These are phyloP conservation scores for Lagodon rhomboides DNA, from an alignment of 2,797 vertebrate species.

Conservation along the genomic window DNA sequence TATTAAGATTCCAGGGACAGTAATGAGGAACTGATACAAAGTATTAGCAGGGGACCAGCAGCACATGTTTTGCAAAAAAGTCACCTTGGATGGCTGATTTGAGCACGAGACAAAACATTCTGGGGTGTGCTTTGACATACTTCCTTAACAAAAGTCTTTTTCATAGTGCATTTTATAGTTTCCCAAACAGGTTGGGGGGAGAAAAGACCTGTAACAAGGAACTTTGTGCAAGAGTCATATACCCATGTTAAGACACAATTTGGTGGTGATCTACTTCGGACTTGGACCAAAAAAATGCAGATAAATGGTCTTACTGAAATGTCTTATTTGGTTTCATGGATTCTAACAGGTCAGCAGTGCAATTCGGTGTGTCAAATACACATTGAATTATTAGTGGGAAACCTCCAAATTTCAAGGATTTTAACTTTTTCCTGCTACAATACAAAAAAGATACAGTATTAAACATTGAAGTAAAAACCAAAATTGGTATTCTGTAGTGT, in stretches of 20 bases:
- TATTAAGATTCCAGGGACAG: constrained; percentile 82
- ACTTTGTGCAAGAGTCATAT: constrained; percentile 82
- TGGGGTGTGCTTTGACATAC: constrained; percentile 76
- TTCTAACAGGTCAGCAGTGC: constrained; percentile 73
- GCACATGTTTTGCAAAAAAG: constrained; percentile 75
- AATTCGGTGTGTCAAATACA: constrained; percentile 61
- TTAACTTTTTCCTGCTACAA: constrained; percentile 48
- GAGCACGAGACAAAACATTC: constrained; percentile 75
- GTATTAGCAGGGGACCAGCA: constrained; percentile 80
- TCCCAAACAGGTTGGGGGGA: constrained; percentile 63
- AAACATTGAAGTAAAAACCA: constrained; percentile 67
- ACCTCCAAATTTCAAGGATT: constrained; percentile 61
- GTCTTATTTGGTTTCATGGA: constrained; percentile 78
- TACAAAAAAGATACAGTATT: constrained; percentile 65
- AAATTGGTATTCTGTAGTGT: constrained; percentile 58
- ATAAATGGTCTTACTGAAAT: constrained; percentile 71
- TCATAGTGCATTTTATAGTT: constrained; percentile 84
- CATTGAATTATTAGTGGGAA: constrained; percentile 47
- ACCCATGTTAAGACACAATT: constrained; percentile 85
- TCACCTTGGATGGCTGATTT: constrained; percentile 77
- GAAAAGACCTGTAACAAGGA: constrained; percentile 68
- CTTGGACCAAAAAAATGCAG: constrained; percentile 69
- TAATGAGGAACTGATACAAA: constrained; percentile 77
- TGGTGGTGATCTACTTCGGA: constrained; percentile 79
- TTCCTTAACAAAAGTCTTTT: constrained; percentile 73